These are phyloP conservation scores for western clawed frog (Xenopus tropicalis) DNA, from an alignment of 2,113 vertebrate genomes.

Conservation along the genomic window DNA sequence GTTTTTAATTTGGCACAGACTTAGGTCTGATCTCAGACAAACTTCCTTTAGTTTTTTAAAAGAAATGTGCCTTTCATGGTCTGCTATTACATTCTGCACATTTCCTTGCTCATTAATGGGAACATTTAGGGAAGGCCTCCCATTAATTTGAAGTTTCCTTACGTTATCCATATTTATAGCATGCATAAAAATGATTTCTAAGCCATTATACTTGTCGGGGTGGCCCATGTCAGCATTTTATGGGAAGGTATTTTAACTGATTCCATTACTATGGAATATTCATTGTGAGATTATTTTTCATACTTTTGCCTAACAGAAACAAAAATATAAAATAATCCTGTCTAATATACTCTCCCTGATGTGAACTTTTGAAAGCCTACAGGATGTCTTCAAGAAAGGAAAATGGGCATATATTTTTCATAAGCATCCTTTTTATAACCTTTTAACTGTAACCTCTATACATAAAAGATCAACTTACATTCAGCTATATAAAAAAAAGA, in stretches of 20 bases:
- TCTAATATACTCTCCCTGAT: neutral
- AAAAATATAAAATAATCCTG: neutral
- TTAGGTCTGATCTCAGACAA: too few relatives aligned
- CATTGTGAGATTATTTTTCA: neutral
- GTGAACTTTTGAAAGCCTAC: neutral
- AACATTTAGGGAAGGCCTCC: neutral
- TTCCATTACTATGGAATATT: slow-evolving; percentile 1
- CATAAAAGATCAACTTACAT: too few relatives aligned
- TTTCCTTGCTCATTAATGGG: neutral
- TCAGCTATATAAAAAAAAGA: too few relatives aligned
- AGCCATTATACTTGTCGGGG: slow-evolving; percentile 9
- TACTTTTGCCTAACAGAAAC: neutral
- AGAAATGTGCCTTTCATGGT: neutral
- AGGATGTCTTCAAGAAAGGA: neutral
- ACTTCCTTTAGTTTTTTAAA: too few relatives aligned
- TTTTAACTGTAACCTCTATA: neutral
- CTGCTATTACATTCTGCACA: neutral
- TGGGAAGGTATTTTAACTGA: neutral
- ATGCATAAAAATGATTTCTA: slow-evolving; percentile 20
- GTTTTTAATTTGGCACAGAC: too few relatives aligned
- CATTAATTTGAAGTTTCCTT: slow-evolving; percentile 13
- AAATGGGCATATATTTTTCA: neutral
- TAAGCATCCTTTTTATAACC: neutral
- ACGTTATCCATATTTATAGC: slow-evolving; percentile 8
- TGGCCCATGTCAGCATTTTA: slow-evolving; percentile 4